A percentile compares a stretch with the other conserved stretches of the same genome.
Conservation (phyloP, 2,888 invertebrate genomes). For the Euphydryas editha region DNA sequence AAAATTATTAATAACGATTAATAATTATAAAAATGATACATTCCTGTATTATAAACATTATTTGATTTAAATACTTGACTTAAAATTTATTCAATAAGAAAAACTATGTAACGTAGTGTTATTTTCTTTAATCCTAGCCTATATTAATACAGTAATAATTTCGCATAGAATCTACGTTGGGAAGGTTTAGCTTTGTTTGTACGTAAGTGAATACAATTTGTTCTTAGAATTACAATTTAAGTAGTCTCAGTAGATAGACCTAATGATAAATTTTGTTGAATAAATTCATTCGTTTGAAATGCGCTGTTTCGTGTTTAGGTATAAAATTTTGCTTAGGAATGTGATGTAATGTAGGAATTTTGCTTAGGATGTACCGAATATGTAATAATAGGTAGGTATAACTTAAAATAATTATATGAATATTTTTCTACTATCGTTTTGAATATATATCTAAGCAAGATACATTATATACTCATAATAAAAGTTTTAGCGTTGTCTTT, state of each 20-base stretch:
- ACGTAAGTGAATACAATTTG: background rate
- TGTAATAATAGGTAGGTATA: too few relatives aligned
- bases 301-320: background rate
- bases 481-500: too few relatives aligned
- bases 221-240: constrained; percentile 9
- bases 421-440: too few relatives aligned
- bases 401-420: too few relatives aligned
- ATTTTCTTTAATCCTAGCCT: constrained; percentile 19
- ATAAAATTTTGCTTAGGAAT: background rate
- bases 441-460: too few relatives aligned
- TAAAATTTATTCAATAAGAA: background rate
- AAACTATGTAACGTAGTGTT: background rate
- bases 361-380: too few relatives aligned
- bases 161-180: constrained; percentile 26
- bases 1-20: too few relatives aligned
- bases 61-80: too few relatives aligned
- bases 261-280: background rate
- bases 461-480: too few relatives aligned
- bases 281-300: background rate
- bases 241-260: constrained; percentile 15
- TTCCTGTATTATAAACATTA: too few relatives aligned
- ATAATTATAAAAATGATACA: too few relatives aligned
- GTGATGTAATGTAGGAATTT: too few relatives aligned
- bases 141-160: constrained; percentile 25
- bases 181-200: constrained; percentile 30